Evolutionary conservation across 1,140 invertebrate genomes (phyloP).

Genomic region (Chironomus striatipennis): DNA sequence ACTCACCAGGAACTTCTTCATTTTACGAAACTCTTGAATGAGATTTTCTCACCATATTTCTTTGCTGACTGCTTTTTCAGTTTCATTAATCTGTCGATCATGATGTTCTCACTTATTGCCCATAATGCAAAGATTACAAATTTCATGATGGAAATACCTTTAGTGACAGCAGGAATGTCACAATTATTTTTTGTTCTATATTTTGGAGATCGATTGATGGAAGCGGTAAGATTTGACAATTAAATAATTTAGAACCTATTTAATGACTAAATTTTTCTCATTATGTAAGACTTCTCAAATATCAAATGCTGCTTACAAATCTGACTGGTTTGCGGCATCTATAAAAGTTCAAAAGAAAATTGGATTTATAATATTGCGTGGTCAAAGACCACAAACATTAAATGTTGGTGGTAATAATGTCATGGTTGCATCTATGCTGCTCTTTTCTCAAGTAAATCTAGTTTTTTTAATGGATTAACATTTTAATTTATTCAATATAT

Average conservation of each 20-base stretch:
- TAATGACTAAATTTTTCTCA: no score
- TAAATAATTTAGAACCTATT: no score
- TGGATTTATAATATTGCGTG: background rate
- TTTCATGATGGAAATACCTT: background rate
- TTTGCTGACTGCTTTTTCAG: background rate
- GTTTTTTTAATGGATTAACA: no score
- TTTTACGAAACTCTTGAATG: background rate
- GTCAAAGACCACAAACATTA: background rate
- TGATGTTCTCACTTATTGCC: background rate
- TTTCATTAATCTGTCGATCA: conserved; percentile 5
- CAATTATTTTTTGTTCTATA: background rate
- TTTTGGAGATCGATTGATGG: background rate
- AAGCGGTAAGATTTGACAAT: background rate
- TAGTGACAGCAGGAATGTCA: background rate
- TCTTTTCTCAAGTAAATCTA: background rate
- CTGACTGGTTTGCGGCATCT: background rate
- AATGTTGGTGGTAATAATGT: background rate
- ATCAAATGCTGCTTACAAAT: background rate
- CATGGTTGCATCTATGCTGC: background rate
- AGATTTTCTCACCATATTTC: background rate
- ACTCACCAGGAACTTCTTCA: background rate
- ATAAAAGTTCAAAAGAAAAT: background rate
- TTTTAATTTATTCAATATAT: no score
- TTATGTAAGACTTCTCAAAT: background rate
- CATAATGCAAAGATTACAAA: background rate